A percentile compares a stretch with the other conserved stretches of the same genome.
Conservation (phyloP, 2,113 vertebrate species). For the Mystacornis crossleyi region DNA sequence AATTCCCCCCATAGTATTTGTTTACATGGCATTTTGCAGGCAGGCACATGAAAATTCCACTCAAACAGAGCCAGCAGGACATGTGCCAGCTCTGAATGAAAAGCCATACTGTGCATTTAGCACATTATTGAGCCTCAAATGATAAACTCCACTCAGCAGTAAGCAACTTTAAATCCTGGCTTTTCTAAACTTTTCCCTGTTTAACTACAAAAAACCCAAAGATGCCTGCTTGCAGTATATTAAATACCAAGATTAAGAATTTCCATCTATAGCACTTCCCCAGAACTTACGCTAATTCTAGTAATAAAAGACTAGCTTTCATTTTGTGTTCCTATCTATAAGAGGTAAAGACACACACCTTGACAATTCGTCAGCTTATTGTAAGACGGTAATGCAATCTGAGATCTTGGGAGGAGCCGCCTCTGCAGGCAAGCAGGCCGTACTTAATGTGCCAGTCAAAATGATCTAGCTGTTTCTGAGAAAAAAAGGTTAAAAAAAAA, state of each 20-base stretch:
- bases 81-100: constrained; percentile 10
- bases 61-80: constrained; percentile 1
- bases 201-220: neutral
- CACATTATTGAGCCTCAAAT: neutral
- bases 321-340: neutral
- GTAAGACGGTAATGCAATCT: neutral
- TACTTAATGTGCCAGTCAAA: neutral
- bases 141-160: neutral
- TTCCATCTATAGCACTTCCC: neutral
- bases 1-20: neutral
- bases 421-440: neutral
- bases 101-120: constrained; percentile 44
- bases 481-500: neutral
- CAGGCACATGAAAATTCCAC: constrained; percentile 22
- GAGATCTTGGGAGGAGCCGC: neutral
- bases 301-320: neutral
- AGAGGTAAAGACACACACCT: neutral
- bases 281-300: neutral
- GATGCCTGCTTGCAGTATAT: neutral
- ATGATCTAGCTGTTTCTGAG: neutral
- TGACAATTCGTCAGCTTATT: neutral
- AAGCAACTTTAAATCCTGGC: neutral
- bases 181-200: neutral
- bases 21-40: constrained; percentile 47
- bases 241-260: neutral